Percentiles rank a stretch among this genome's conserved stretches.
Conservation (phyloP, 1,140 invertebrate genomes). For the Dendroctonus ponderosae region DNA sequence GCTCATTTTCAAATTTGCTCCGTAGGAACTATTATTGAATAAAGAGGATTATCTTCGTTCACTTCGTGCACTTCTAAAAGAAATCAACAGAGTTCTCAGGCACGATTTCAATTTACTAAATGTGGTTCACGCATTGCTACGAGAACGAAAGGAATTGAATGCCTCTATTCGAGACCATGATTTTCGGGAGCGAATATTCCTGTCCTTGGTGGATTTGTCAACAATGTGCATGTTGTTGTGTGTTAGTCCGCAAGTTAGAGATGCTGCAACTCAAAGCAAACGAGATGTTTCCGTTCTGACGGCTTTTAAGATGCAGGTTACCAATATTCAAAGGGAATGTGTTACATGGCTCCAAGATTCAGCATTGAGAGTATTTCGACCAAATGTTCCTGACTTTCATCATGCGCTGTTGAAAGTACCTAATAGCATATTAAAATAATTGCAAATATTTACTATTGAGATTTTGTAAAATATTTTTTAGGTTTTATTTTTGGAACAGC, state of each 20-base stretch:
- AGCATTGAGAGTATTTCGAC: slow-evolving; percentile 72
- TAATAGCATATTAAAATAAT: neutral
- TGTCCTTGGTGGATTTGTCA: slow-evolving; percentile 80
- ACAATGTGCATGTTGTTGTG: slow-evolving; percentile 81
- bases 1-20: slow-evolving; percentile 40
- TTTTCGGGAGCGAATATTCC: slow-evolving; percentile 79
- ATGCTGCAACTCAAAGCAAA: slow-evolving; percentile 61
- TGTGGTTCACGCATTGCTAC: slow-evolving; percentile 70
- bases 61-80: slow-evolving; percentile 77
- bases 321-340: slow-evolving; percentile 77
- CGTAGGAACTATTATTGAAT: slow-evolving; percentile 79
- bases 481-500: slow-evolving; percentile 78
- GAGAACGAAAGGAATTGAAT: slow-evolving; percentile 59
- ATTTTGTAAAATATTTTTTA: slow-evolving; percentile 9
- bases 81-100: slow-evolving; percentile 80
- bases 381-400: slow-evolving; percentile 70
- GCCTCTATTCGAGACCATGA: slow-evolving; percentile 60
- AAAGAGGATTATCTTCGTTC: slow-evolving; percentile 88
- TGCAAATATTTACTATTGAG: neutral
- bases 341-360: slow-evolving; percentile 83
- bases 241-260: slow-evolving; percentile 73
- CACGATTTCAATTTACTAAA: slow-evolving; percentile 74
- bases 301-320: slow-evolving; percentile 54
- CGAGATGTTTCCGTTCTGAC: slow-evolving; percentile 55
- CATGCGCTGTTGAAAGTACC: slow-evolving; percentile 74